Evolutionary conservation across 2,797 vertebrate genomes (phyloP).

Genomic region (Pangasius mekongensis): DNA sequence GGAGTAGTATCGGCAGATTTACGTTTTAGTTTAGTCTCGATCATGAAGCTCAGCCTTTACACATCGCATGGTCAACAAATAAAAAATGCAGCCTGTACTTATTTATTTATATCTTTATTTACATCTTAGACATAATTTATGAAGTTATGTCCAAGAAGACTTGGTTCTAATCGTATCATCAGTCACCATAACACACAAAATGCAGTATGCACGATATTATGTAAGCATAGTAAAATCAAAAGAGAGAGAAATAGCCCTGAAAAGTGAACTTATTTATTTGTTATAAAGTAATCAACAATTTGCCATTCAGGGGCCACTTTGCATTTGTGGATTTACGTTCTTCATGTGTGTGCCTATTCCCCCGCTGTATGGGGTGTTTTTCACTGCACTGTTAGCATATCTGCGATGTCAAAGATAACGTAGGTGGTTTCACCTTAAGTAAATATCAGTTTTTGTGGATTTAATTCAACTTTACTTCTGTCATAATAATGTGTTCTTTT

Average conservation of each 20-base stretch:
- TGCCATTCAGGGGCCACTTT: background rate
- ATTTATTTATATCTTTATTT: too few species aligned
- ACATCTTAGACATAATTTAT: too few species aligned
- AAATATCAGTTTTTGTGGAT: constrained; percentile 2
- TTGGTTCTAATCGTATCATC: background rate
- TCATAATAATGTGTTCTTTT: background rate
- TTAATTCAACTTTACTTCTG: background rate
- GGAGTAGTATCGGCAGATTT: background rate
- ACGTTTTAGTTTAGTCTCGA: background rate
- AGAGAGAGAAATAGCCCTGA: background rate
- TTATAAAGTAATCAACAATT: background rate
- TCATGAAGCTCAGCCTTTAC: background rate
- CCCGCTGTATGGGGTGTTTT: constrained; percentile 2
- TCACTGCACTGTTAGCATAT: background rate
- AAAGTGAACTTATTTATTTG: constrained; percentile 3
- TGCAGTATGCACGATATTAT: background rate
- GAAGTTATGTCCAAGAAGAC: background rate
- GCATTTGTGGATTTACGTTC: background rate
- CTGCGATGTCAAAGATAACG: background rate
- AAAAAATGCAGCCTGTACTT: background rate
- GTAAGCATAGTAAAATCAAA: background rate
- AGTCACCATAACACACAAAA: background rate
- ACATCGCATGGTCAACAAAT: background rate
- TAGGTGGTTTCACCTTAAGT: background rate
- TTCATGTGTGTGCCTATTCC: background rate